Percentiles rank a stretch among this genome's conserved stretches.
phyloP scores from a whole-genome alignment of 1,140 invertebrate genomes.

The Medauroidea extradentata region DNA sequence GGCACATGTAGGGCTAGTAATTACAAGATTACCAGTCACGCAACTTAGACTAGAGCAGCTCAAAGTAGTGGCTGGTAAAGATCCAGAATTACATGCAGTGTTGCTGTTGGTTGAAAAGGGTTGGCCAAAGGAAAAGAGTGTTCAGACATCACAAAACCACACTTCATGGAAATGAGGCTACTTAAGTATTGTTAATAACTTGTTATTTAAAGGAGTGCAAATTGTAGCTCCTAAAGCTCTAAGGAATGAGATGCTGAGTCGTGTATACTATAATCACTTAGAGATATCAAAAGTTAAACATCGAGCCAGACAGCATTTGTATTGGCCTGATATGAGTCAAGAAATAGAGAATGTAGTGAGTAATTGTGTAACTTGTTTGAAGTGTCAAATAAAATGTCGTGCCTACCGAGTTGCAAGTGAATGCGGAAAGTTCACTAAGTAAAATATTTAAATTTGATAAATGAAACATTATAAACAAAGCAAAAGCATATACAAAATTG shows the following conservation, averaged over 20 bases:
- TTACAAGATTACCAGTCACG: background rate
- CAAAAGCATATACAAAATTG: too few species aligned
- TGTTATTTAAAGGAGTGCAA: conserved; percentile 36
- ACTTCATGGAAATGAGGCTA: conserved; percentile 34
- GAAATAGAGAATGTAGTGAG: background rate
- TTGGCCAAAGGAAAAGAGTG: conserved; percentile 39
- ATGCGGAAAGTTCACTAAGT: too few species aligned
- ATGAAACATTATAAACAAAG: too few species aligned
- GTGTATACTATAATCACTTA: conserved; percentile 43
- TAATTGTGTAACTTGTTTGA: conserved; percentile 17
- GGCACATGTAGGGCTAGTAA: background rate
- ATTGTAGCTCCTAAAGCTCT: conserved; percentile 40
- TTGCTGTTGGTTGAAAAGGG: conserved; percentile 29
- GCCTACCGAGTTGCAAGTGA: too few species aligned
- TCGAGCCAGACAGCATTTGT: conserved; percentile 37
- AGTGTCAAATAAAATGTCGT: too few species aligned
- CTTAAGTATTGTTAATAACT: conserved; percentile 30
- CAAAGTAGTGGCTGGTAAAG: conserved; percentile 25
- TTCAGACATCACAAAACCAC: conserved; percentile 25
- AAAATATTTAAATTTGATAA: too few species aligned
- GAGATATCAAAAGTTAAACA: conserved; percentile 41
- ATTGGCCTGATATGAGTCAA: conserved; percentile 40
- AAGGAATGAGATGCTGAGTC: conserved; percentile 34
- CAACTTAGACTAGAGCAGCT: conserved; percentile 26
- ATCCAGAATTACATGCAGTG: conserved; percentile 27